Percentiles rank a stretch among this genome's conserved stretches.
Evolutionary conservation across 1,140 invertebrate genomes (phyloP).

Genomic region (Drosophila pandora): DNA sequence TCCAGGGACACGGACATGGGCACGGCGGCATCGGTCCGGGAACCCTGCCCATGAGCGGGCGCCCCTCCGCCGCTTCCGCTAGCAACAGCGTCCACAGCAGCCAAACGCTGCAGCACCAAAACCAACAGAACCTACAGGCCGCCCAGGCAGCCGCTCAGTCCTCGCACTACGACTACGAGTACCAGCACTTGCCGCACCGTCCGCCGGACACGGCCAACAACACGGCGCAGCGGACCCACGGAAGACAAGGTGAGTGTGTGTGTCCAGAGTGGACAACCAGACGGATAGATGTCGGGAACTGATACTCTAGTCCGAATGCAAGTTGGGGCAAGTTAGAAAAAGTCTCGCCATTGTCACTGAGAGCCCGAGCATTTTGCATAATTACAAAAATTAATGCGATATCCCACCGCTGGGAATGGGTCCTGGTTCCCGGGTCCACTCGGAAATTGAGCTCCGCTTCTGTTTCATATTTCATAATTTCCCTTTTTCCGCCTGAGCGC

Average conservation of each 20-base stretch:
- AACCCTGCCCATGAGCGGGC: constrained; percentile 68
- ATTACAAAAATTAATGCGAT: constrained; percentile 69
- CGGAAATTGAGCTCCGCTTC: constrained; percentile 33
- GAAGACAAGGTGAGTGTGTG: constrained; percentile 79
- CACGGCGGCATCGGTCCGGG: constrained; percentile 25
- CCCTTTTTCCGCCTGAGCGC: constrained; percentile 67
- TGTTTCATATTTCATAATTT: constrained; percentile 45
- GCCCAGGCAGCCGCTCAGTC: constrained; percentile 60
- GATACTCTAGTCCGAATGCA: constrained; percentile 6
- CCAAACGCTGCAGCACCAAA: constrained; percentile 80
- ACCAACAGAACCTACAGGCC: constrained; percentile 78
- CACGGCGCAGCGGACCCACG: constrained; percentile 77
- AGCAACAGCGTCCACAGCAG: constrained; percentile 55
- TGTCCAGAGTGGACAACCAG: neutral
- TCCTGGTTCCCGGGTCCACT: neutral
- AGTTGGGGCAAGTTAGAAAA: constrained; percentile 64
- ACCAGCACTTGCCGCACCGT: constrained; percentile 79
- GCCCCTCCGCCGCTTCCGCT: constrained; percentile 33
- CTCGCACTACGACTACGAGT: constrained; percentile 77
- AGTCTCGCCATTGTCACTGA: constrained; percentile 63
- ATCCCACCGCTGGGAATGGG: constrained; percentile 10
- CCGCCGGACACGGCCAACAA: constrained; percentile 66
- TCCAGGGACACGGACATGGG: constrained; percentile 25
- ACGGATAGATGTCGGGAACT: too few relatives aligned
- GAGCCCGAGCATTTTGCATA: constrained; percentile 70